These are phyloP conservation scores for Acanthisitta chloris DNA, from an alignment of 2,113 vertebrate genomes.

Conservation along the genomic window DNA sequence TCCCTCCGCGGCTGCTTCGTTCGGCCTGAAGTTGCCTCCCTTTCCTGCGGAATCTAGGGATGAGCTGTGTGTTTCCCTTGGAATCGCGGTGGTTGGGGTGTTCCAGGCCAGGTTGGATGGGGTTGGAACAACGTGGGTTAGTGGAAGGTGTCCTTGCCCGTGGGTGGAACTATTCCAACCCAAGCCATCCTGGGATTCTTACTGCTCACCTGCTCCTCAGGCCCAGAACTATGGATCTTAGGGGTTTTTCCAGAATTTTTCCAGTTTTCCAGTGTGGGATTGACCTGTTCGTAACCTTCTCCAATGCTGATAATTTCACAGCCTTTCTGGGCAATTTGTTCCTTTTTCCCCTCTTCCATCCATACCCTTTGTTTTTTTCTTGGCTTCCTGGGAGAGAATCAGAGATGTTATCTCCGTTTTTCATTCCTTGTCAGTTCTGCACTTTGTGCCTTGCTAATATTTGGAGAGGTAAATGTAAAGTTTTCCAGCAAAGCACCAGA, in stretches of 20 bases:
- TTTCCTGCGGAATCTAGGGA: accelerated
- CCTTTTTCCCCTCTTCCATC: not conserved
- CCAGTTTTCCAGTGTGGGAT: not conserved
- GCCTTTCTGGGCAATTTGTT: not conserved
- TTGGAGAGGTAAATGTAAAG: not conserved
- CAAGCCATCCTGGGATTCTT: not conserved
- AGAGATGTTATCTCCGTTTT: not conserved
- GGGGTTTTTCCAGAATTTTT: not conserved
- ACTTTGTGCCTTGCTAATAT: not conserved
- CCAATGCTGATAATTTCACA: accelerated
- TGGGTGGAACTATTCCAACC: not conserved
- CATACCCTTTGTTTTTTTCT: not conserved
- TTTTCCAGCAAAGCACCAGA: not conserved
- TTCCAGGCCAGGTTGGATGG: not conserved
- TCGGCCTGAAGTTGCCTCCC: accelerated
- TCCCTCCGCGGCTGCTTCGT: too few species aligned
- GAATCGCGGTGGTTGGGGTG: not conserved
- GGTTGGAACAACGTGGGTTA: not conserved
- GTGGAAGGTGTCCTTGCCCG: not conserved
- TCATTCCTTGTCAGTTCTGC: not conserved
- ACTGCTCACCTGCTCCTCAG: not conserved
- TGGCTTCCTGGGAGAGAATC: not conserved
- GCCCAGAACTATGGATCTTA: not conserved
- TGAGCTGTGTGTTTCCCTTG: not conserved
- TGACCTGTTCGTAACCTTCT: not conserved